These are phyloP conservation scores for Drosophila subsilvestris DNA, from an alignment of 2,888 invertebrate species.

Conservation along the genomic window DNA sequence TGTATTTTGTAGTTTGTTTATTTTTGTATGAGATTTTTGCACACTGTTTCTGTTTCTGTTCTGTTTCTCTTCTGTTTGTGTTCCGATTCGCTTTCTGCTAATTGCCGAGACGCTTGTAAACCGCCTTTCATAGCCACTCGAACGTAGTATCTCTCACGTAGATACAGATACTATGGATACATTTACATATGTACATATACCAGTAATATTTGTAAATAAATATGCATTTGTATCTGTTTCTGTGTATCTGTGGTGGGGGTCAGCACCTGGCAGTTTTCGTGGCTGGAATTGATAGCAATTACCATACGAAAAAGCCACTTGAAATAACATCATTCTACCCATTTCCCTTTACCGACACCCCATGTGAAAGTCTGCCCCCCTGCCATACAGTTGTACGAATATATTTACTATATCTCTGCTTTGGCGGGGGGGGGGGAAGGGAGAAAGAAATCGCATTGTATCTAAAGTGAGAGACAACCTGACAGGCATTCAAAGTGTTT, in stretches of 20 bases:
- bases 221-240: not conserved
- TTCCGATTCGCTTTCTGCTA: conserved; percentile 9
- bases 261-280: conserved; percentile 1
- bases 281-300: conserved; percentile 37
- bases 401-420: not conserved
- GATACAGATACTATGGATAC: not conserved
- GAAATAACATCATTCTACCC: conserved; percentile 9
- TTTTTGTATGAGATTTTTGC: not conserved
- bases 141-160: not conserved
- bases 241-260: not conserved
- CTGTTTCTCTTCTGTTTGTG: not conserved
- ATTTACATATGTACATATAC: not conserved
- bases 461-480: conserved; percentile 40
- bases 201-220: not conserved
- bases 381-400: conserved; percentile 5
- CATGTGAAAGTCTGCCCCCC: conserved; percentile 28
- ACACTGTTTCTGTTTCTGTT: too few species aligned
- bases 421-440: not conserved
- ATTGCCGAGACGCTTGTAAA: conserved; percentile 10
- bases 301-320: conserved; percentile 15
- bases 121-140: not conserved
- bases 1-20: conserved; percentile 14
- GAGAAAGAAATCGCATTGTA: conserved; percentile 10
- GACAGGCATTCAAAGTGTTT: conserved; percentile 57
- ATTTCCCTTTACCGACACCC: not conserved